Evolutionary conservation across 2,113 vertebrate species (phyloP).

Genomic region (Bothrops jararaca): DNA sequence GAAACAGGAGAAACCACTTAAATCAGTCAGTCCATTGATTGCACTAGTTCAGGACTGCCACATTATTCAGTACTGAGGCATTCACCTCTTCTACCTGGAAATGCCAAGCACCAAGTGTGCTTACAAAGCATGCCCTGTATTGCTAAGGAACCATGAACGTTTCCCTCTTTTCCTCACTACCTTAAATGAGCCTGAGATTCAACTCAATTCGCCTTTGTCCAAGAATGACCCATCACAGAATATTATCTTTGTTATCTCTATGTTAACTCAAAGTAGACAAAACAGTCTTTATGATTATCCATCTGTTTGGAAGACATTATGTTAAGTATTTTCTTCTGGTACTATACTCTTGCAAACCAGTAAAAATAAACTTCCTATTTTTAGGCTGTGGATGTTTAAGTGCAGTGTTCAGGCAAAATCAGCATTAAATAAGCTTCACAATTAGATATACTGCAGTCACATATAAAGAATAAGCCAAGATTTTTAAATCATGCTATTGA

Average conservation of each 20-base stretch:
- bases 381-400: not conserved
- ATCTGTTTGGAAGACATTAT: not conserved
- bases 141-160: not conserved
- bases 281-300: not conserved
- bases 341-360: constrained; percentile 26
- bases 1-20: not conserved
- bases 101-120: not conserved
- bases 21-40: not conserved
- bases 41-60: not conserved
- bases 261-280: constrained; percentile 11
- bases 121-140: not conserved
- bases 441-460: not conserved
- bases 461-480: not conserved
- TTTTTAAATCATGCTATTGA: not conserved
- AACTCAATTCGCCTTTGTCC: not conserved
- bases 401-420: not conserved
- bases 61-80: not conserved
- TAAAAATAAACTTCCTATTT: not conserved
- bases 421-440: not conserved
- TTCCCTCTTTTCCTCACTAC: not conserved
- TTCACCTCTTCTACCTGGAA: not conserved
- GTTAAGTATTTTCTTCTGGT: accelerated
- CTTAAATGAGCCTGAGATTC: not conserved
- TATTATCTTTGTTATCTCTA: constrained; percentile 30
- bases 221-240: constrained; percentile 22